Evolutionary conservation across 2,888 invertebrate species (phyloP).

Genomic region (Petrolisthes manimaculis): DNA sequence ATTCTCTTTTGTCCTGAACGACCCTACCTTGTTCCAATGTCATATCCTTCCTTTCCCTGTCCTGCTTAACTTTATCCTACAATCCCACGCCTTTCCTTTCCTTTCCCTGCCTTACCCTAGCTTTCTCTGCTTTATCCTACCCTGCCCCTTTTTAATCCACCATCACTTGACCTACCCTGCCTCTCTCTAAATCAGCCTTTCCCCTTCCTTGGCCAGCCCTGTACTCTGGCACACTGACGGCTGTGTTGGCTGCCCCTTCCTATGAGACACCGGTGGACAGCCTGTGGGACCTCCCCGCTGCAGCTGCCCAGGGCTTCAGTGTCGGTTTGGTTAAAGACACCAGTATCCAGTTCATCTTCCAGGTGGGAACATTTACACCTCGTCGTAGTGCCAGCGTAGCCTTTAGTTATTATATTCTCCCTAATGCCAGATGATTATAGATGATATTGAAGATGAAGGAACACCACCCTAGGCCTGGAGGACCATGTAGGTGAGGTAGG

Average conservation of each 20-base stretch:
- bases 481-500: no score
- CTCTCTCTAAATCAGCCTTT: not conserved
- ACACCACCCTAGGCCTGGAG: no score
- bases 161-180: not conserved
- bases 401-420: no score
- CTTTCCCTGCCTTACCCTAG: no score
- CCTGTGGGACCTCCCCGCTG: conserved; percentile 27
- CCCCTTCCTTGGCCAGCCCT: conserved; percentile 14
- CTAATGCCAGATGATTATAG: not conserved
- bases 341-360: conserved; percentile 28
- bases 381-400: no score
- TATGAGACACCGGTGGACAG: conserved; percentile 42
- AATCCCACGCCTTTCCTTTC: no score
- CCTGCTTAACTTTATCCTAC: no score
- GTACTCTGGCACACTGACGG: conserved; percentile 42
- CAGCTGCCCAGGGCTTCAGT: conserved; percentile 12
- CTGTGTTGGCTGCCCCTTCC: conserved; percentile 33
- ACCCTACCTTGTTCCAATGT: not conserved
- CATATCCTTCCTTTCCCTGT: not conserved
- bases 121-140: no score
- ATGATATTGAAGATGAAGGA: no score
- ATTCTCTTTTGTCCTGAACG: no score
- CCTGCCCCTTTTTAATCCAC: not conserved
- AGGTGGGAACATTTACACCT: conserved; percentile 4
- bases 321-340: conserved; percentile 13